Base-by-base conservation (phyloP, 2,888 invertebrate species). In the Agrochola lota region DNA sequence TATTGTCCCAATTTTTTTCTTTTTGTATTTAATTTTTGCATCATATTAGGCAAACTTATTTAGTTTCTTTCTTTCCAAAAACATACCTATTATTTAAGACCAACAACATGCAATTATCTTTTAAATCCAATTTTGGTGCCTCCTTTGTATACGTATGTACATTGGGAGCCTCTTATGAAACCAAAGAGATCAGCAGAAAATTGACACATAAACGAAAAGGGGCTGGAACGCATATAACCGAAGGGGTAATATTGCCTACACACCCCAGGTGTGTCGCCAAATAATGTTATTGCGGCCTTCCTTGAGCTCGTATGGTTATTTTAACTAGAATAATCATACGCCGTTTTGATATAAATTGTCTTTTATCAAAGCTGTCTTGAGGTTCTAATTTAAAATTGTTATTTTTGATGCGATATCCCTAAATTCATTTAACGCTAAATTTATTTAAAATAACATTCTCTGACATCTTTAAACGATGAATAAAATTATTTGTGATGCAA, bases 121-220 rank as follows among this genome's bases (percentile, higher is more conserved):
- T 52, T 7, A 20, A n/a, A 69, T 20, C 5, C 15, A 60, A 69
- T 35, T 69, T 15, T 26, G n/a, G 17, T 6, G 12, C 17, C n/a
- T 46, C 1, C 17, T 71, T 35, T 71, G 12, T 55, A 35, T 71
- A 35, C n/a, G 9, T 17, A 30, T 9, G 15, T 6, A 26, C 1
- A 26, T 40, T 17, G 26, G 11, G 17, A 30, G 4, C 26, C 35
- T 60, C 59, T 78, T 43, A 62, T 17, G 35, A 55, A 80, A 60
- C 71, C 35, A 55, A 62, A 81, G 20, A 64, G 73, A 57, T 81
- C 63, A 55, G 20, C 11, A 43, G 35, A 35, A 74, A 81, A 78
- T 81, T 74, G 78, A 55, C 43, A 60, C 66, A 35, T 66, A 81
- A 78, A 80, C 35, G 55, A 49, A 80, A 81, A 74, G 4, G 57